These are phyloP conservation scores for Patella pellucida DNA, from an alignment of 2,888 invertebrate species.

Conservation along the genomic window DNA sequence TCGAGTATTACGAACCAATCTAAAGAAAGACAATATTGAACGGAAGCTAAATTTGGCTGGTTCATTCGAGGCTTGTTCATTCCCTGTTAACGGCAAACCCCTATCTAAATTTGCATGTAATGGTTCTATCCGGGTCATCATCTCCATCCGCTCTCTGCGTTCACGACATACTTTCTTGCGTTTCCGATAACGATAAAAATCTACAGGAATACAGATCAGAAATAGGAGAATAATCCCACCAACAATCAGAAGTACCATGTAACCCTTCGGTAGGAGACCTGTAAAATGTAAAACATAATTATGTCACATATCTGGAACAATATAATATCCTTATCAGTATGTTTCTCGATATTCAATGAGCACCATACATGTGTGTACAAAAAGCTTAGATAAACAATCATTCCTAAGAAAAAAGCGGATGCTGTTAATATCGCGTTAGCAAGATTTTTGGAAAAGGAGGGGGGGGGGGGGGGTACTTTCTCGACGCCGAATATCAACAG, in stretches of 20 bases:
- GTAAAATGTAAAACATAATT: constrained; percentile 2
- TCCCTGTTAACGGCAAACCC: neutral
- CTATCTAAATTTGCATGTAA: constrained; percentile 30
- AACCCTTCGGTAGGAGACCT: constrained; percentile 36
- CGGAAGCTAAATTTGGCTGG: constrained; percentile 18
- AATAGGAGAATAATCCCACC: constrained; percentile 35
- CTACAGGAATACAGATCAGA: constrained; percentile 37
- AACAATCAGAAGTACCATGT: constrained; percentile 37
- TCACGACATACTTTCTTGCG: constrained; percentile 37
- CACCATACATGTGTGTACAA: too few species aligned
- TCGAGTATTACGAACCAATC: constrained; percentile 19
- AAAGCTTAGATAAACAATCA: too few species aligned
- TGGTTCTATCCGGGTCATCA: constrained; percentile 38
- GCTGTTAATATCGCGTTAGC: too few species aligned
- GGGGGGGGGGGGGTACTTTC: too few species aligned
- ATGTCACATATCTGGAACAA: neutral
- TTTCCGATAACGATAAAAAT: constrained; percentile 38
- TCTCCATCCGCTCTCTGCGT: constrained; percentile 34
- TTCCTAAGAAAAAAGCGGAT: too few species aligned
- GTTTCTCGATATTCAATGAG: too few species aligned
- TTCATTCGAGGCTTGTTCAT: constrained; percentile 11
- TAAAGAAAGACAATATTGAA: constrained; percentile 24
- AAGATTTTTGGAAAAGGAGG: too few species aligned
- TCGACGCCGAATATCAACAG: too few species aligned
- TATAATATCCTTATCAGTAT: neutral